Percentiles rank a stretch among this genome's conserved stretches.
These are phyloP conservation scores for Montipora capitata DNA, from an alignment of 92 coral and sea anemone species.

Conservation along the genomic window DNA sequence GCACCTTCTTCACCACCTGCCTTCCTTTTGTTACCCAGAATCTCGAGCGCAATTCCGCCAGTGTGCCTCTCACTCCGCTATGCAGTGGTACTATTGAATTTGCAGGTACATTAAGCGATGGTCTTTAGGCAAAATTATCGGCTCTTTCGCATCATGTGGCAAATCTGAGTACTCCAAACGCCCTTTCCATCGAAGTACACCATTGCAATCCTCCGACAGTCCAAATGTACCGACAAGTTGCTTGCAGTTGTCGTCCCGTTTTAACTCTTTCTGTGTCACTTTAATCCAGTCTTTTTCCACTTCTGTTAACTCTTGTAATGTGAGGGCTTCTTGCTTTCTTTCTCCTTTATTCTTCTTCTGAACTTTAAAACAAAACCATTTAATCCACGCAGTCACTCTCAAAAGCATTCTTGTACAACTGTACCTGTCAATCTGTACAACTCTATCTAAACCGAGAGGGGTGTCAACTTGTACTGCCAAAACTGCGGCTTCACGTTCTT, in stretches of 20 bases:
- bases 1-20: slow-evolving; percentile 52
- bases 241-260: background rate
- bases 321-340: slow-evolving; percentile 1
- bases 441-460: too few species aligned
- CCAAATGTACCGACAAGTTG: slow-evolving; percentile 16
- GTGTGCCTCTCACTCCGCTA: slow-evolving; percentile 41
- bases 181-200: slow-evolving; percentile 37
- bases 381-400: slow-evolving; percentile 70
- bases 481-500: too few species aligned
- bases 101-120: slow-evolving; percentile 23
- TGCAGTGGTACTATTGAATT: slow-evolving; percentile 30
- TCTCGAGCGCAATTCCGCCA: slow-evolving; percentile 46
- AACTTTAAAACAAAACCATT: slow-evolving; percentile 38
- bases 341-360: background rate
- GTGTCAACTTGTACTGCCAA: too few species aligned
- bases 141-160: slow-evolving; percentile 23
- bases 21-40: slow-evolving; percentile 70
- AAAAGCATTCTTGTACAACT: slow-evolving; percentile 8
- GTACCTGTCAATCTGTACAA: too few species aligned
- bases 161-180: slow-evolving; percentile 42
- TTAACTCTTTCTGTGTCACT: slow-evolving; percentile 34
- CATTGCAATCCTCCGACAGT: background rate
- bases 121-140: slow-evolving; percentile 46
- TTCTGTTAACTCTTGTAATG: slow-evolving; percentile 18
- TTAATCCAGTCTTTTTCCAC: slow-evolving; percentile 54